phyloP scores from a whole-genome alignment of 1,140 invertebrate species.

The Drosophila ambigua region DNA sequence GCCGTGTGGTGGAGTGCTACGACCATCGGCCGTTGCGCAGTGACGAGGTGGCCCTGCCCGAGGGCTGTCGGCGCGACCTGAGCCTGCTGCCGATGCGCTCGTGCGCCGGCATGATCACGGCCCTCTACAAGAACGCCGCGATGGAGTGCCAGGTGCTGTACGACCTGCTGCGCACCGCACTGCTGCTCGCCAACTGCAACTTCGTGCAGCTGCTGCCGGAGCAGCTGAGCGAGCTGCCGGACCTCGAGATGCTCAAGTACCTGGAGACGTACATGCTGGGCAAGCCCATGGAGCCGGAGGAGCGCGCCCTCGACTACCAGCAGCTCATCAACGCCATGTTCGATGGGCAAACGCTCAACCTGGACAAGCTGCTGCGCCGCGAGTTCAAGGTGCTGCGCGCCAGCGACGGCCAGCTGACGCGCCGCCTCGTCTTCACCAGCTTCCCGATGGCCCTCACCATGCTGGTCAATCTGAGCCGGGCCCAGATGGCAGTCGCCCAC shows the following conservation, averaged over 20 bases:
- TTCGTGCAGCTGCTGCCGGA: constrained; percentile 85
- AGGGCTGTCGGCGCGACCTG: constrained; percentile 63
- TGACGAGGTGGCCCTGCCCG: constrained; percentile 79
- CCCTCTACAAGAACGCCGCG: constrained; percentile 25
- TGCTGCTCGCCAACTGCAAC: constrained; percentile 89
- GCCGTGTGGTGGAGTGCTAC: constrained; percentile 87
- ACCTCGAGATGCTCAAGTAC: constrained; percentile 29
- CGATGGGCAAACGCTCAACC: constrained; percentile 85
- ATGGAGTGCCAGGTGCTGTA: constrained; percentile 54
- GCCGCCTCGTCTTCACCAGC: constrained; percentile 84
- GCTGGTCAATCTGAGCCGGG: constrained; percentile 84
- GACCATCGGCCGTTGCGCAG: constrained; percentile 89
- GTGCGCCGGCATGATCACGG: constrained; percentile 87
- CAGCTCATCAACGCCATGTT: constrained; percentile 85
- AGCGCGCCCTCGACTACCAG: constrained; percentile 83
- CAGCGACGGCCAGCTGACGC: constrained; percentile 86
- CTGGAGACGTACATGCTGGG: constrained; percentile 84
- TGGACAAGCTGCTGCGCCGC: constrained; percentile 82
- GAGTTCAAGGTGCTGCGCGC: constrained; percentile 82
- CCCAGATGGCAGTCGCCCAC: constrained; percentile 75
- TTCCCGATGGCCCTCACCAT: constrained; percentile 85
- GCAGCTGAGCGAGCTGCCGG: constrained; percentile 84
- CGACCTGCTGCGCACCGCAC: constrained; percentile 85
- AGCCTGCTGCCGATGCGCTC: constrained; percentile 88
- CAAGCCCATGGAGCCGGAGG: background rate